Evolutionary conservation across 2,113 vertebrate species (phyloP), one percentile per base, ranked within the genome.

Genomic region (Triplophysa tibetana): DNA sequence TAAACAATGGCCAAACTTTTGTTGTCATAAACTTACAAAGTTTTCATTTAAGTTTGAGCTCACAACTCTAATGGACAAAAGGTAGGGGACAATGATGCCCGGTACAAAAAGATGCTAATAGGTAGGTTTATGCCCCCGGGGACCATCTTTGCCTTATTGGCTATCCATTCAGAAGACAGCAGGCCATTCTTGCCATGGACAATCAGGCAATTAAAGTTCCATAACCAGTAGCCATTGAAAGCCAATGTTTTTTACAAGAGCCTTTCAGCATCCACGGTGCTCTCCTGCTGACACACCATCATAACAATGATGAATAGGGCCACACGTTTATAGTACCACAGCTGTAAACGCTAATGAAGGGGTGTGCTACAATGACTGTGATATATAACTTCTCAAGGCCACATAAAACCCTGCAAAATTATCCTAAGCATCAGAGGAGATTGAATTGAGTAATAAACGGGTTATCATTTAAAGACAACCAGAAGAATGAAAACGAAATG

Each of bases 131-230:
- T 77, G 79, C 87, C 89, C 66, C 89, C 11, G 11, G 89, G 89
- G 88, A 89, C 77, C 78, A 65, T 82, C 77, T 84, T 87, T 48
- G 21, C 82, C 89, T 88, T 90, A 88, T 86, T 89, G 90, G 90
- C 88, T 90, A 91, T 92, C 89, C 85, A 92, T 93, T 92, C 89
- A 89, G 70, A 65, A 86, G 90, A 91, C 89, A 90, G 87, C 78
- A 19, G 58, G 17, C 82, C 85, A 87, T 89, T 90, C 84, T 89
- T 85, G 77, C 82, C 85, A 76, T 81, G 82, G 81, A 90, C 90
- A 91, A 90, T 91, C 89, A 92, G 87, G 90, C 91, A 92, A 93
- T 93, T 93, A 92, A 88, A 86, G 90, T 85, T 80, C 82, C 83
- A 85, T 89, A 90, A 91, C 87, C 81, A 84, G 82, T 82, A 83